These are phyloP conservation scores for Timema podura DNA, from an alignment of 2,888 invertebrate species.

Conservation along the genomic window DNA sequence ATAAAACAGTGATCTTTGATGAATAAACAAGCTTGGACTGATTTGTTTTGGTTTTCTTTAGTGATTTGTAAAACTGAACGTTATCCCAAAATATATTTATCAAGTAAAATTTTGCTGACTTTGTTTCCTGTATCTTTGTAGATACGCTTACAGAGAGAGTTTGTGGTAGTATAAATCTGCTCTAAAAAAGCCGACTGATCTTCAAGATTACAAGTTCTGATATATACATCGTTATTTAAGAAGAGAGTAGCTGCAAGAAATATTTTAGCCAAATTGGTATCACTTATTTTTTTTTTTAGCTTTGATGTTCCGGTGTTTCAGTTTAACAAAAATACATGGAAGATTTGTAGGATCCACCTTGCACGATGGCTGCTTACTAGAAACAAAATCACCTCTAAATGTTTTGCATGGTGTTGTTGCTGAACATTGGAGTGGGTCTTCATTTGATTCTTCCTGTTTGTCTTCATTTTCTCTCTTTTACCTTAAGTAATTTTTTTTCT, in stretches of 20 bases:
- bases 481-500: neutral
- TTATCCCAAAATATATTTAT: neutral
- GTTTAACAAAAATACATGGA: neutral
- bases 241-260: neutral
- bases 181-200: neutral
- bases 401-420: neutral
- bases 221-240: slow-evolving; percentile 1
- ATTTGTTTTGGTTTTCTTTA: neutral
- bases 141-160: neutral
- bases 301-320: neutral
- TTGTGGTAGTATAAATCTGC: slow-evolving; percentile 2
- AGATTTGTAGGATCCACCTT: neutral
- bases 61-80: neutral
- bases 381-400: neutral
- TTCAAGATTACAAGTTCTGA: neutral
- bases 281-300: neutral
- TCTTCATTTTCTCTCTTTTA: neutral
- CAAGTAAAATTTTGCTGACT: neutral
- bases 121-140: neutral
- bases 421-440: neutral
- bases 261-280: too few species aligned
- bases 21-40: neutral
- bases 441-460: neutral
- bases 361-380: neutral
- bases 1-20: neutral